phyloP scores from a whole-genome alignment of 2,113 vertebrate genomes.

The Xenopus tropicalis region DNA sequence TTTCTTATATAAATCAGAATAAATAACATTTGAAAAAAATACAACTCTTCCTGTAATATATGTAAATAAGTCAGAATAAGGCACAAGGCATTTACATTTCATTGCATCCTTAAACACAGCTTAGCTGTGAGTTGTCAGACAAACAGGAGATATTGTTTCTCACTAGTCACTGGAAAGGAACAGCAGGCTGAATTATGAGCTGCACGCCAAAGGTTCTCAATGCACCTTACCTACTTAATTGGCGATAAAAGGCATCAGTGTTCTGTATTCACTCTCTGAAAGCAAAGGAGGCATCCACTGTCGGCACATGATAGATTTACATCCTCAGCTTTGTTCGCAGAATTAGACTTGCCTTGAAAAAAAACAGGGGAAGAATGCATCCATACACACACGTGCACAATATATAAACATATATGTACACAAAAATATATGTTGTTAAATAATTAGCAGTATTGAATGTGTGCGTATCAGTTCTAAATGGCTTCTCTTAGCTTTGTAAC shows the following conservation, averaged over 20 bases:
- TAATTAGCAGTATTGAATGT: constrained; percentile 2
- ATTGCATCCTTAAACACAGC: too few relatives aligned
- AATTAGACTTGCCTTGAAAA: not conserved
- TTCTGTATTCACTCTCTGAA: constrained; percentile 15
- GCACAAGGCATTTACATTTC: too few relatives aligned
- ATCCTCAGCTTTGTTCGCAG: constrained; percentile 4
- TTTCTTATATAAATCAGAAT: too few relatives aligned
- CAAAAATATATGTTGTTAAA: not conserved
- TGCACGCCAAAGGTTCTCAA: too few relatives aligned
- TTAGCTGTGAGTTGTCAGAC: too few relatives aligned
- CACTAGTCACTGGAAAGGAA: not conserved
- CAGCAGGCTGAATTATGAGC: not conserved
- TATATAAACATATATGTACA: too few relatives aligned
- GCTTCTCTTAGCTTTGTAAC: constrained; percentile 14
- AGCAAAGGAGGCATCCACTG: constrained; percentile 31
- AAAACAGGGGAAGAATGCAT: too few relatives aligned
- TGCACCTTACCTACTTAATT: constrained; percentile 26
- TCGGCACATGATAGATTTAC: constrained; percentile 2
- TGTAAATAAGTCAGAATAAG: too few relatives aligned
- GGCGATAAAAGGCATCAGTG: constrained; percentile 1
- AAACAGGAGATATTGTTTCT: too few relatives aligned
- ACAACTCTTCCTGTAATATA: too few relatives aligned
- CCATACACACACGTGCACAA: too few relatives aligned
- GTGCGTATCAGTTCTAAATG: constrained; percentile 22
- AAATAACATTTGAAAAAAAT: too few relatives aligned